Evolutionary conservation across 2,797 vertebrate genomes (phyloP).

Genomic region (Anolis apletophallus): DNA sequence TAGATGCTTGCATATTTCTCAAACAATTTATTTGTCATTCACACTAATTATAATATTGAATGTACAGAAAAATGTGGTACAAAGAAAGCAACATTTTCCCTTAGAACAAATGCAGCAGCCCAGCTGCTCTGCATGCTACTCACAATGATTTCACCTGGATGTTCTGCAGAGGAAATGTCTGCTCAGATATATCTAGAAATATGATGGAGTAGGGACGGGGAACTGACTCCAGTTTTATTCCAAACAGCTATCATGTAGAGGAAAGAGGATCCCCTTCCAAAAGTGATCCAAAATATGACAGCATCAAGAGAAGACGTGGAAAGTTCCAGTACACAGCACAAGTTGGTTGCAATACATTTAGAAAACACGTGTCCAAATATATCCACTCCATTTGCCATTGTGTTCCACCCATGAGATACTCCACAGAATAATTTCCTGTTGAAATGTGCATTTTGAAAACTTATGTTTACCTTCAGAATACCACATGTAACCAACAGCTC

Average conservation of each 20-base stretch:
- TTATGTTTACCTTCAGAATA: conserved; percentile 70
- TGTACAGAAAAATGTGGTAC: conserved; percentile 77
- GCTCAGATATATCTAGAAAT: conserved; percentile 45
- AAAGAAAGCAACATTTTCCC: conserved; percentile 67
- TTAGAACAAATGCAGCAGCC: conserved; percentile 66
- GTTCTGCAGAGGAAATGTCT: conserved; percentile 36
- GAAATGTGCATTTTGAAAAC: conserved; percentile 63
- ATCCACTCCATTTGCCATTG: not conserved
- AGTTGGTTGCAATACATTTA: conserved; percentile 57
- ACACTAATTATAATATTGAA: conserved; percentile 73
- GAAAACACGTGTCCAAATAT: conserved; percentile 33
- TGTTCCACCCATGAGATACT: conserved; percentile 53
- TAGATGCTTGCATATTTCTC: conserved; percentile 53
- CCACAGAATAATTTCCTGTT: conserved; percentile 47
- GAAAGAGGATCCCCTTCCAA: conserved; percentile 39
- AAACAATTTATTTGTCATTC: conserved; percentile 78
- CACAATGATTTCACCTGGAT: conserved; percentile 47
- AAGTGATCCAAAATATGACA: conserved; percentile 39
- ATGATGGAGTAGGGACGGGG: conserved; percentile 34
- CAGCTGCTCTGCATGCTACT: conserved; percentile 68
- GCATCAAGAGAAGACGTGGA: conserved; percentile 50
- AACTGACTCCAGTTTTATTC: conserved; percentile 35
- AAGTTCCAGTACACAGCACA: conserved; percentile 43
- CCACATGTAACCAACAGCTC: conserved; percentile 73
- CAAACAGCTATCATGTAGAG: conserved; percentile 12